Base-by-base conservation (phyloP, 2,888 invertebrate genomes). In the Carabus problematicus region DNA sequence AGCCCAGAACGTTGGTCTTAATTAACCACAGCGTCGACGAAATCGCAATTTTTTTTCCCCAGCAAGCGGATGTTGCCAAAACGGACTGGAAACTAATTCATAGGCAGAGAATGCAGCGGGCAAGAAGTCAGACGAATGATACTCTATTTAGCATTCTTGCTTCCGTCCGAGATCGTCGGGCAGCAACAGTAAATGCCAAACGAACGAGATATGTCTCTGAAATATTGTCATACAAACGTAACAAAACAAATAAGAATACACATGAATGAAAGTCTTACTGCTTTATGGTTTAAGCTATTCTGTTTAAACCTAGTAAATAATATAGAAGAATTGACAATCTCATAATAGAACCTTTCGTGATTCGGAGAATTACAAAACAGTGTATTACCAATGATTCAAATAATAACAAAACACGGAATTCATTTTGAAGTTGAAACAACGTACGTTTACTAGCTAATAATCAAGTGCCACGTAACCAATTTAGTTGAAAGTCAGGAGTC, bases 21-120 rank as follows among this genome's bases (percentile, higher is more conserved):
- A 64, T 64, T 64, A 64, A 56, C 64, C 42, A 8, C 19, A 52
- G 29, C 29, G 29, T 6, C 29, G n/a, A 52, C 52, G 52, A 16
- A 16, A 52, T 4, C 9, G 52, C 52, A 52, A 12, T 52, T 52
- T 52, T 64, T 64, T 64, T 64, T 54, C 42, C 43, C 39, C 39
- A 8, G 60, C 29, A 4, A 29, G 61, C 56, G 56, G 56, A 56
- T 56, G 56, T n/a, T 16, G 40, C 41, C 29, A 29, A 56, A 61
- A 45, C 61, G 61, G 47, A 49, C 61, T 61, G 61, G 61, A 47
- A 61, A 61, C 45, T 61, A 61, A 47, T 61, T 61, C 49, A 47
- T 49, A 47, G 61, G 61, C 47, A 43, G 45, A 60, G 47, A 45
- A 29, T 29, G 29, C 29, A 29, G 29, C 2, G n/a, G 6, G 29